Base-by-base conservation (phyloP, 2,113 vertebrate genomes). In the Oostethus manadensis region DNA sequence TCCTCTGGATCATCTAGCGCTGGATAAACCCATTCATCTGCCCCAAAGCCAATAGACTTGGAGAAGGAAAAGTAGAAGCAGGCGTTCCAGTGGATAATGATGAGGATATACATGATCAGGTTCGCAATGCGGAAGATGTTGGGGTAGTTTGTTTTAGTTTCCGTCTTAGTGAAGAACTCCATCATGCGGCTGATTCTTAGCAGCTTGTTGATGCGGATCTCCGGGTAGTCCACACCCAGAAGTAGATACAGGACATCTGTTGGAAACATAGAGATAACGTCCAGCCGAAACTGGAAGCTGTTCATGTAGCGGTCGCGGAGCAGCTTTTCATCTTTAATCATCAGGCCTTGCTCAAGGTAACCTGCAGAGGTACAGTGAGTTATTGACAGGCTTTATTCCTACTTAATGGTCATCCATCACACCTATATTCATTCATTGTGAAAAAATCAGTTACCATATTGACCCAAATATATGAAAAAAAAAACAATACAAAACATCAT, bases 61-160 rank as follows among this genome's bases (percentile, higher is more conserved):
- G 97, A 99, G 82, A 99, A 94, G 0, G 96, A 96, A 69, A 92
- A 99, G 74, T 91, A 99, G 13, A 96, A 86, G n/a, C 96, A 99
- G 13, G 95, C 95, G 0, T 99, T 99, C 97, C 96, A 99, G 84
- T 99, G 97, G 74, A 96, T 97, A 76, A 99, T 98, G 63, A 99
- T 97, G 60, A 98, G 88, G 1, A 98, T 99, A 78, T 99, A 99
- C 94, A 99, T 94, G 64, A 98, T 94, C 21, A 99, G 89, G 68
- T 94, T 99, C 59, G 76, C 93, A 49, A 99, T 99, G 58, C 97
- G 92, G 77, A 99, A 98, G 76, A 98, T 90, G 75, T 98, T 99
- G 50, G 95, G 94, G 64, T 96, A 98, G 78, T 94, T 96, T 70
- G 95, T 98, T 85, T 94, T 94, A 17, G 94, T 98, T 87, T 99